Evolutionary conservation across 2,888 invertebrate species (phyloP).

Genomic region (Cyclophora albipunctata): DNA sequence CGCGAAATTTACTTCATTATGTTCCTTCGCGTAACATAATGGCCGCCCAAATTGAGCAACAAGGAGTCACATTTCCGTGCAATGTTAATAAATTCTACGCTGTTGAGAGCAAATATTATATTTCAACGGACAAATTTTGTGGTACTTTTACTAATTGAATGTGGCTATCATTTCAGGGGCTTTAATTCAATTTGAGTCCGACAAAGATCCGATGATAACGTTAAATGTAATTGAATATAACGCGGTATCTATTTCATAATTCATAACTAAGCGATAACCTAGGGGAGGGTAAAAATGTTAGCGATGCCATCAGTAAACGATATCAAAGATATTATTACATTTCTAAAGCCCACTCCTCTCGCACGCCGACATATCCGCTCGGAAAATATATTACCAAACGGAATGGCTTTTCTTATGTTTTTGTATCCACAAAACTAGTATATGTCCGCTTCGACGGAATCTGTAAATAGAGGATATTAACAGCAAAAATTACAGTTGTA

Average conservation of each 20-base stretch:
- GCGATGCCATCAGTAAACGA: constrained; percentile 36
- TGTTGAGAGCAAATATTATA: constrained; percentile 22
- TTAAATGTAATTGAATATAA: constrained; percentile 21
- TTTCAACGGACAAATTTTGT: constrained; percentile 23
- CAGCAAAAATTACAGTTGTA: constrained; percentile 20
- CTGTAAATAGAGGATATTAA: constrained; percentile 31
- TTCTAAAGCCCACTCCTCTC: constrained; percentile 34
- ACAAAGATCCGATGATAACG: constrained; percentile 15
- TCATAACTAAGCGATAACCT: constrained; percentile 38
- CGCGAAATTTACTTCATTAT: constrained; percentile 27
- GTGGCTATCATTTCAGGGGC: constrained; percentile 21
- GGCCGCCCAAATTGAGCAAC: constrained; percentile 34
- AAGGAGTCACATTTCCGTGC: constrained; percentile 26
- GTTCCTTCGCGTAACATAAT: constrained; percentile 25
- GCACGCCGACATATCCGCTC: constrained; percentile 29
- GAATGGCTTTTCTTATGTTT: constrained; percentile 20
- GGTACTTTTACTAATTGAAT: constrained; percentile 32
- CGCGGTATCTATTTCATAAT: constrained; percentile 32
- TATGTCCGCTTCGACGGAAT: constrained; percentile 21
- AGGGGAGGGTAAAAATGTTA: constrained; percentile 41
- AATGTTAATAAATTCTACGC: constrained; percentile 23
- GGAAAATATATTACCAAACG: constrained; percentile 32
- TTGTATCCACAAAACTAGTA: constrained; percentile 20
- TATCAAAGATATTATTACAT: constrained; percentile 60
- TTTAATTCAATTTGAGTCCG: constrained; percentile 25